phyloP scores from a whole-genome alignment of 2,797 vertebrate genomes.

The Gallinago nigripennis region DNA sequence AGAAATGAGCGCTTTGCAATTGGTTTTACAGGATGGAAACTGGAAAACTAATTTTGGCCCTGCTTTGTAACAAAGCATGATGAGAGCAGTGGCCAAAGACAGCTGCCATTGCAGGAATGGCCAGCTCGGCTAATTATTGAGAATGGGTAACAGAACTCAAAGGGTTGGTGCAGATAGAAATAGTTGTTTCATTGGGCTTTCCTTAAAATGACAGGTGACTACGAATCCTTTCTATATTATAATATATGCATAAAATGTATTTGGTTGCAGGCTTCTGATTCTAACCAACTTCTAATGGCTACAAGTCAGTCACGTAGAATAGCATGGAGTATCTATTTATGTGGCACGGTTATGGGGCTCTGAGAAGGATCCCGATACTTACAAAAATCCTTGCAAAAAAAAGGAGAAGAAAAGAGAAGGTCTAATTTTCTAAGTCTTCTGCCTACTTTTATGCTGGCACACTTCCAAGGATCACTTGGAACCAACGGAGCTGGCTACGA shows the following conservation, averaged over 20 bases:
- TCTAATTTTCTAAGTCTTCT: neutral
- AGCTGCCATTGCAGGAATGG: neutral
- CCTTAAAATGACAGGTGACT: neutral
- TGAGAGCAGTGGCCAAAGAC: neutral
- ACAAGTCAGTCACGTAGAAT: neutral
- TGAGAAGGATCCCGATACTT: neutral
- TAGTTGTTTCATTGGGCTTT: neutral
- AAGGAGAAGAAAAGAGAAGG: fast-evolving
- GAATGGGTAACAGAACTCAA: neutral
- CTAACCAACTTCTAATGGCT: neutral
- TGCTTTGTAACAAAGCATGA: neutral
- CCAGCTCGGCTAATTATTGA: neutral
- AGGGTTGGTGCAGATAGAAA: neutral
- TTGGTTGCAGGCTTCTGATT: neutral
- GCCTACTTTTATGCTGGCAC: neutral
- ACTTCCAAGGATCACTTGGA: slow-evolving; percentile 40
- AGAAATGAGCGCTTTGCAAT: neutral
- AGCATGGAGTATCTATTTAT: neutral
- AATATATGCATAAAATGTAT: neutral
- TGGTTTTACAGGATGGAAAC: neutral
- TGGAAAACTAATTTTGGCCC: neutral
- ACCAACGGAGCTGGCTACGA: slow-evolving; percentile 17
- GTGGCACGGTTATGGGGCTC: neutral
- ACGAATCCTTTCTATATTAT: neutral
- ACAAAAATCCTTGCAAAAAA: neutral